phyloP scores from a whole-genome alignment of 2,113 vertebrate species.

The Labeo catla region DNA sequence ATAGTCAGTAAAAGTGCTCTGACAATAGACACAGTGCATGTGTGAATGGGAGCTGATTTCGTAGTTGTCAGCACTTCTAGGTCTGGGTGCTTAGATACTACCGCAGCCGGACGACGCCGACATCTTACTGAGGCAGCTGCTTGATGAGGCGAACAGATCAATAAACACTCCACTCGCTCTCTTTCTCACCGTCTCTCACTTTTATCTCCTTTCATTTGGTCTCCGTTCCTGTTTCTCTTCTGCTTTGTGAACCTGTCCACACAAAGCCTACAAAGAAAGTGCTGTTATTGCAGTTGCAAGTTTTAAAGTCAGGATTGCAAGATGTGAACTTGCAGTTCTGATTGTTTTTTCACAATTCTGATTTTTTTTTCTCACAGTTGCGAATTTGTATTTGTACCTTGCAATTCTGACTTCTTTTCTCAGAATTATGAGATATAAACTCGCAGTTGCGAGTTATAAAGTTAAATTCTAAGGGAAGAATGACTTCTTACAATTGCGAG shows the following conservation, averaged over 20 bases:
- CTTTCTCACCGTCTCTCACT: slow-evolving; percentile 5
- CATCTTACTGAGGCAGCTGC: slow-evolving; percentile 63
- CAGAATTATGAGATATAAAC: no score
- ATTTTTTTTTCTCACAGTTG: no score
- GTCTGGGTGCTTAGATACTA: slow-evolving; percentile 55
- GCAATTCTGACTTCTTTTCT: no score
- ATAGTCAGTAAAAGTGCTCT: slow-evolving; percentile 20
- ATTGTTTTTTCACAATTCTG: no score
- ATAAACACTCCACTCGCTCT: slow-evolving; percentile 58
- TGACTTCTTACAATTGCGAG: no score
- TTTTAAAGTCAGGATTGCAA: no score
- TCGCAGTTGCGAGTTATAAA: no score
- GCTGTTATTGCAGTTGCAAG: neutral
- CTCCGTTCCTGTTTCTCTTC: neutral
- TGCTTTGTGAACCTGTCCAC: neutral
- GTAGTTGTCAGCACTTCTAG: slow-evolving; percentile 44
- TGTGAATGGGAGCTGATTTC: slow-evolving; percentile 24
- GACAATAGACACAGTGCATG: slow-evolving; percentile 32
- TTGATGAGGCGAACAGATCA: slow-evolving; percentile 71
- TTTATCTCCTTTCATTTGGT: neutral
- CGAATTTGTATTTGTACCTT: no score
- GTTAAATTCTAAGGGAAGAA: no score
- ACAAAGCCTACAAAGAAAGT: neutral
- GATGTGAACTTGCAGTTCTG: no score
- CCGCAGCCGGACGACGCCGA: slow-evolving; percentile 47